Base-by-base conservation (phyloP, 1,140 invertebrate genomes). In the Drosophila repleta region DNA sequence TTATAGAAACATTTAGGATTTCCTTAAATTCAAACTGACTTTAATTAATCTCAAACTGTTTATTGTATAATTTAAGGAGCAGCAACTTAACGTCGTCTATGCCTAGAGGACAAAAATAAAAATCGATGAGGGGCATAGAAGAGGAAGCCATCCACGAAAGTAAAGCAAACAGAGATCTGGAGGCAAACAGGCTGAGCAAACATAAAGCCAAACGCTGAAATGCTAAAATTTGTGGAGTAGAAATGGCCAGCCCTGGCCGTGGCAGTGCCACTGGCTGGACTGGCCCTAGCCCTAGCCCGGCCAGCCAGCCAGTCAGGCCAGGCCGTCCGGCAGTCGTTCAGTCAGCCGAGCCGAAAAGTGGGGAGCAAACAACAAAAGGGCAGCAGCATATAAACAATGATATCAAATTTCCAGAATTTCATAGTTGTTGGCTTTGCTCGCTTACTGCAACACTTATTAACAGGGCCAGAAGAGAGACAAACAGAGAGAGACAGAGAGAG, bases 331-430 rank as follows among this genome's bases (percentile, higher is more conserved):
- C 37, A 63, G 61, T 35, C 57, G 62, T 35, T 35, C 69, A 66
- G 48, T 45, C 48, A 51, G 58, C 48, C 58, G 65, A 58, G 60
- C 61, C n/a, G n/a, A 71, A 79, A 82, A 87, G 83, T 88, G 83
- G 83, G 83, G 68, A 88, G 79, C 84, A 88, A 87, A 87, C 80
- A 84, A 35, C 32, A 35, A 35, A 84, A 83, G 52, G 72, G 74
- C 69, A 73, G 65, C 64, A 88, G 79, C 76, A 88, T 88, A 88
- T 88, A 88, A 89, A 88, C 83, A 88, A 88, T 84, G 73, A 88
- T 89, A 88, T 88, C 83, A 69, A 70, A 56, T 88, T 88, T 83
- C 83, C 56, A 76, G 61, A 72, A 87, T 76, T 87, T 88, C 79
- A 75, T 83, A 70, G 72, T 74, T 79, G 69, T 76, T 73, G 63